A percentile compares a stretch with the other conserved stretches of the same genome.
These are phyloP conservation scores for Gallinago undulata DNA, from an alignment of 2,113 vertebrate genomes.

Conservation along the genomic window DNA sequence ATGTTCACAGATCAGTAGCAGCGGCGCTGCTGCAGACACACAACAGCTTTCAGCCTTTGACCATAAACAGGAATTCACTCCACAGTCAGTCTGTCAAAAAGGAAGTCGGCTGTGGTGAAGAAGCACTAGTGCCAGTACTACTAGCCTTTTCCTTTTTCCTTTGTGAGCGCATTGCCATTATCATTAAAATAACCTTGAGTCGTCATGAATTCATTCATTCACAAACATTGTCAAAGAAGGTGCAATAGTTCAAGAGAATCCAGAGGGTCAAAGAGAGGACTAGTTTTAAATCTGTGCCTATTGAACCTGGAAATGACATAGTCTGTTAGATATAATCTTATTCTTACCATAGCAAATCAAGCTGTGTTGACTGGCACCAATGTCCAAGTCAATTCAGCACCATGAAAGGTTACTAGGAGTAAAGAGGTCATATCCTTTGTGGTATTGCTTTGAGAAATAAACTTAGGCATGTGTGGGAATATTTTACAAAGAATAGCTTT, in stretches of 20 bases:
- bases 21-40: conserved; percentile 76
- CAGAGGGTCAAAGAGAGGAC: conserved; percentile 81
- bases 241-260: conserved; percentile 84
- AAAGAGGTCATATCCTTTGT: conserved; percentile 82
- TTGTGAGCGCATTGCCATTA: conserved; percentile 81
- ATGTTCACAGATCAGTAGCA: conserved; percentile 86
- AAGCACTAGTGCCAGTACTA: conserved; percentile 65
- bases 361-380: conserved; percentile 81
- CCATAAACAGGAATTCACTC: conserved; percentile 81
- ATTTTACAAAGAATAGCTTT: conserved; percentile 81
- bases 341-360: conserved; percentile 85
- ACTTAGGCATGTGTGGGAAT: conserved; percentile 83
- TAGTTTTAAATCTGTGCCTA: conserved; percentile 84
- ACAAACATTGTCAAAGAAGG: conserved; percentile 88
- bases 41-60: conserved; percentile 81
- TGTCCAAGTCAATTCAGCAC: conserved; percentile 77
- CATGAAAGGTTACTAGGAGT: conserved; percentile 82
- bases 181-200: conserved; percentile 88
- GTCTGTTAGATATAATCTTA: conserved; percentile 83
- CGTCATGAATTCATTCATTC: conserved; percentile 89
- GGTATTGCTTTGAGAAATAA: conserved; percentile 79
- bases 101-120: conserved; percentile 78
- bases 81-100: conserved; percentile 81
- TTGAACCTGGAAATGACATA: conserved; percentile 85
- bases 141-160: conserved; percentile 74